phyloP scores from a whole-genome alignment of 1,140 invertebrate species.

The Sipha flava region DNA sequence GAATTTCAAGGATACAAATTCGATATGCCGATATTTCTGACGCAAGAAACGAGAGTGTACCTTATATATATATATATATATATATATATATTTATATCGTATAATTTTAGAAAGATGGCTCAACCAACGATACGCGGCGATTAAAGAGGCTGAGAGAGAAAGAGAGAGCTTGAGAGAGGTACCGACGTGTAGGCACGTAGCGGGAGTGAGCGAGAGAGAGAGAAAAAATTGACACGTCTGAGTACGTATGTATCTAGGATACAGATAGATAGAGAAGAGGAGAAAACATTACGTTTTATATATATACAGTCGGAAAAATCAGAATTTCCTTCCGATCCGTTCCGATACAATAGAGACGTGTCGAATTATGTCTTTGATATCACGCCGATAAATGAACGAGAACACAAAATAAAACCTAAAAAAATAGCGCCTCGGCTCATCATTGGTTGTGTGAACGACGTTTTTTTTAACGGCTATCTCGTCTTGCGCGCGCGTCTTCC shows the following conservation, averaged over 20 bases:
- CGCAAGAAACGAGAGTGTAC: not conserved
- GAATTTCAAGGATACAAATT: conserved; percentile 15
- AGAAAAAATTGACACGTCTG: too few species aligned
- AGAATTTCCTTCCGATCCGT: conserved; percentile 28
- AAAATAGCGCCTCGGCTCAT: not conserved
- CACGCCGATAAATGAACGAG: not conserved
- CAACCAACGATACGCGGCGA: too few species aligned
- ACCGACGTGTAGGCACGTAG: too few species aligned
- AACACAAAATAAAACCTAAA: not conserved
- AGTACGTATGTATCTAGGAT: too few species aligned
- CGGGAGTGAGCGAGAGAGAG: too few species aligned
- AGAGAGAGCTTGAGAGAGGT: too few species aligned
- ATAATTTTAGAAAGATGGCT: not conserved
- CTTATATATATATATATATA: not conserved
- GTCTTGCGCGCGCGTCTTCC: not conserved
- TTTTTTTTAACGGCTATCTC: not conserved
- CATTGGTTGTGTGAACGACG: not conserved
- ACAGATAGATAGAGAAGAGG: too few species aligned
- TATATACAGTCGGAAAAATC: conserved; percentile 13
- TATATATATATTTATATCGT: not conserved
- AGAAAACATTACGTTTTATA: not conserved
- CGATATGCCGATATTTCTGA: conserved; percentile 20
- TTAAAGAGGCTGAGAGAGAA: too few species aligned
- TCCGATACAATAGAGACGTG: conserved; percentile 31
- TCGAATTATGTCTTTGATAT: conserved; percentile 30